Evolutionary conservation across 2,888 invertebrate genomes (phyloP), one percentile per base, ranked within the genome.

Genomic region (Agrenia bidenticulata): DNA sequence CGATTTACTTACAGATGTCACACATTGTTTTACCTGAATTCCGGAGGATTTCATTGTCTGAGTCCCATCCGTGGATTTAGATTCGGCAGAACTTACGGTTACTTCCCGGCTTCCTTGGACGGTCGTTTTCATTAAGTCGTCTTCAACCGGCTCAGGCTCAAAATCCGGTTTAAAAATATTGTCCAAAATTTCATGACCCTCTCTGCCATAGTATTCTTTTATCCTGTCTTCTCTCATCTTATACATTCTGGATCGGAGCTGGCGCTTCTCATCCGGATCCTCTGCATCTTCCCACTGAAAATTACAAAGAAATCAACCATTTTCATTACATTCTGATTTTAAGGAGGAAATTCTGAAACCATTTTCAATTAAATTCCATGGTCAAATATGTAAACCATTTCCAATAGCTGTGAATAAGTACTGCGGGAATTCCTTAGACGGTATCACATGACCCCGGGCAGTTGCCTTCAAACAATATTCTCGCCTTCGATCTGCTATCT

Each of bases 161-260:
- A 66, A 19, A 9, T 67, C 70, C 39, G 66, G 59, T 41, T 70
- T 74, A n/a, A 74, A 49, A 61, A 75, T 74, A 19, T 56, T 73
- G 19, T 73, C 73, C 49, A 76, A 59, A 19, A 79, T 78, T 21
- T 64, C 70, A 9, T 70, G 70, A 78, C 84, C 84, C 59, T 81
- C 82, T 58, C 80, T 80, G 60, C 84, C 85, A 82, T 90, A 90
- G 74, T 89, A 87, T 80, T 87, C 87, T 78, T 87, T 86, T 77
- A 91, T 83, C 68, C 90, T 85, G 78, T 88, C 87, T 80, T 93
- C 92, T 53, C 92, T 86, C 79, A 93, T 83, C 77, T 88, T 88
- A 80, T 89, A 91, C 87, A 91, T 89, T 81, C 92, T 87, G 53
- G 89, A 85, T 68, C 93, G 86, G 77, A 94, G 92, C 81, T 91